phyloP scores from a whole-genome alignment of 2,888 invertebrate genomes.

The Parochlus steinenii region DNA sequence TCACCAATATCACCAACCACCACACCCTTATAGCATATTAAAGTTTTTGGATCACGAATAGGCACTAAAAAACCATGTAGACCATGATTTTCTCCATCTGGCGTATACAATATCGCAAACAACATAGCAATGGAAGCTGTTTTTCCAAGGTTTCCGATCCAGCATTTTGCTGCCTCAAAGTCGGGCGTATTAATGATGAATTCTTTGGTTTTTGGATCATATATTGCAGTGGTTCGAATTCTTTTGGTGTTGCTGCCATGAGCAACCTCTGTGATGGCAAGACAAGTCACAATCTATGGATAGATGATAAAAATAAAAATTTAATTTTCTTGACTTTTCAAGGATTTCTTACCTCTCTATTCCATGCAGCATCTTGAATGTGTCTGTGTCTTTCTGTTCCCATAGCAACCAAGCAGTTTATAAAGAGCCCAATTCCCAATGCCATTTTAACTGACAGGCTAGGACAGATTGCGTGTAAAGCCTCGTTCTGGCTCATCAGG shows the following conservation, averaged over 20 bases:
- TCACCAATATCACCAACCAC: conserved; percentile 85
- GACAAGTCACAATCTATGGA: conserved; percentile 54
- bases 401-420: conserved; percentile 54
- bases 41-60: conserved; percentile 58
- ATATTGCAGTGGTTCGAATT: conserved; percentile 80
- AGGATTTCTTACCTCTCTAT: conserved; percentile 40
- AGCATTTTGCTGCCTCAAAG: conserved; percentile 91
- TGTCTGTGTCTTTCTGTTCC: conserved; percentile 58
- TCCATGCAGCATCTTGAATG: conserved; percentile 50
- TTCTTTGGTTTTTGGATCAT: conserved; percentile 55
- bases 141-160: conserved; percentile 82
- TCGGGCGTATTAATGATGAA: conserved; percentile 85
- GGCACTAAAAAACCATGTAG: conserved; percentile 82
- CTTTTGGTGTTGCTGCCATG: conserved; percentile 90
- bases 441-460: conserved; percentile 65
- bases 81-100: conserved; percentile 62
- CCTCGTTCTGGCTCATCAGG: conserved; percentile 61
- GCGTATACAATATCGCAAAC: conserved; percentile 77
- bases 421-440: conserved; percentile 55
- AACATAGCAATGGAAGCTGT: conserved; percentile 73
- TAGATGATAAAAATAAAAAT: conserved; percentile 7
- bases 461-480: conserved; percentile 49
- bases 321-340: neutral
- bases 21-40: conserved; percentile 66
- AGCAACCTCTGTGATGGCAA: conserved; percentile 82